Evolutionary conservation across 64 coral and sea anemone genomes (phyloP), one percentile per base, ranked within the genome.

Genomic region (Dendronephthya gigantea): DNA sequence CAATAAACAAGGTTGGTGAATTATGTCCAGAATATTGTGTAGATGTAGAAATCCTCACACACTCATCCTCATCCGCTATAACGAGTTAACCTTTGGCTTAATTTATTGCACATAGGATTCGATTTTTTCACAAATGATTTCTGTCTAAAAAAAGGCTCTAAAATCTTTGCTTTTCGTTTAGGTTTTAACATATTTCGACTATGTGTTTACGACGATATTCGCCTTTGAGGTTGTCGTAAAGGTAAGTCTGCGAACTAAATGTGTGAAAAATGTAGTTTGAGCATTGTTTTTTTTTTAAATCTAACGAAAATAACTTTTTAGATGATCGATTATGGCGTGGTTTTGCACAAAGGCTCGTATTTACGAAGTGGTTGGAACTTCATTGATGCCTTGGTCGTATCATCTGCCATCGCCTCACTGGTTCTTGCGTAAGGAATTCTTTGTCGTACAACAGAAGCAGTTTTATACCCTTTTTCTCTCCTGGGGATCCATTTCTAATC

Each of bases 141-240:
- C 15, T 35, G n/a, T n/a, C n/a, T n/a, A n/a, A n/a, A n/a, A n/a
- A n/a, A n/a, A n/a, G n/a, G n/a, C 84, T 33, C 7, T 40, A 23
- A 39, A 40, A 35, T n/a, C 41, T 9, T 88, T 29, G 40, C 15
- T 4, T 83, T 38, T 8, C 36, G 55, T 58, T 50, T 59, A 98
- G 95, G 40, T 98, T 84, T 89, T 98, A 68, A 91, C 68, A 4
- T 93, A 98, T 83, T 93, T 98, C 62, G 95, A 98, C 66, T 98
- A 90, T 81, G 92, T 98, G 5, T 98, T 98, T 56, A 98, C 95
- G 16, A 92, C 95, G 35, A 91, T 98, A 85, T 98, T 98, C 43
- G 92, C 92, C 11, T 86, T 98, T 90, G 95, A 98, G 50, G 95
- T 98, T 27, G 3, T 90, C 33, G 91, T 98, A 31, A 98, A 92